These are phyloP conservation scores for Drosophila setosimentum DNA, from an alignment of 2,888 invertebrate genomes.

Conservation along the genomic window DNA sequence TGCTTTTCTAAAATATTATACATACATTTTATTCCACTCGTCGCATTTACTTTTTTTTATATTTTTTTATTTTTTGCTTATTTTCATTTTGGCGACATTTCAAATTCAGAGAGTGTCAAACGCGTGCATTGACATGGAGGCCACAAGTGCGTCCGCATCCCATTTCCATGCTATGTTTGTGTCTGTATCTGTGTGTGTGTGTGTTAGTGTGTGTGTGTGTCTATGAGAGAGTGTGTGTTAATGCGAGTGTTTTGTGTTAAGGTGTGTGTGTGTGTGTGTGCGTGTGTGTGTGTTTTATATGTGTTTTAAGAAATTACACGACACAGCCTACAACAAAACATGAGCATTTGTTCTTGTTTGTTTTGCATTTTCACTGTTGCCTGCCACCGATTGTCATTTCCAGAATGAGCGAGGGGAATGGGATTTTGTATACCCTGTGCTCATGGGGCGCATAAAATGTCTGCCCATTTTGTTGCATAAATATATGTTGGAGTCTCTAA, in stretches of 20 bases:
- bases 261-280: background rate
- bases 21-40: conserved; percentile 33
- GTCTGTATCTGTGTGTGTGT: background rate
- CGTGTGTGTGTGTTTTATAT: conserved; percentile 4
- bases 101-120: conserved; percentile 72
- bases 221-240: conserved; percentile 2
- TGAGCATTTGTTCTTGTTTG: conserved; percentile 36
- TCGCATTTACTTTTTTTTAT: conserved; percentile 1
- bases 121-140: conserved; percentile 75
- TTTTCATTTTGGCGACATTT: conserved; percentile 74
- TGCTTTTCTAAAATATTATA: conserved; percentile 43
- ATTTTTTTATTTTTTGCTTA: conserved; percentile 22
- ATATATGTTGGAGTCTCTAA: background rate
- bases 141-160: conserved; percentile 61
- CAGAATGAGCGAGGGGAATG: background rate
- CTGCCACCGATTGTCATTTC: conserved; percentile 53
- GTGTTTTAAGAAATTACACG: conserved; percentile 58
- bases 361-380: conserved; percentile 63
- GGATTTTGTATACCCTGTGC: conserved; percentile 16
- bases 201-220: conserved; percentile 2
- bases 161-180: conserved; percentile 26
- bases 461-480: background rate
- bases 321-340: conserved; percentile 43
- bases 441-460: background rate
- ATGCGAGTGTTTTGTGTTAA: conserved; percentile 16